phyloP scores from a whole-genome alignment of 92 coral and sea anemone species.

The Ricordea florida region DNA sequence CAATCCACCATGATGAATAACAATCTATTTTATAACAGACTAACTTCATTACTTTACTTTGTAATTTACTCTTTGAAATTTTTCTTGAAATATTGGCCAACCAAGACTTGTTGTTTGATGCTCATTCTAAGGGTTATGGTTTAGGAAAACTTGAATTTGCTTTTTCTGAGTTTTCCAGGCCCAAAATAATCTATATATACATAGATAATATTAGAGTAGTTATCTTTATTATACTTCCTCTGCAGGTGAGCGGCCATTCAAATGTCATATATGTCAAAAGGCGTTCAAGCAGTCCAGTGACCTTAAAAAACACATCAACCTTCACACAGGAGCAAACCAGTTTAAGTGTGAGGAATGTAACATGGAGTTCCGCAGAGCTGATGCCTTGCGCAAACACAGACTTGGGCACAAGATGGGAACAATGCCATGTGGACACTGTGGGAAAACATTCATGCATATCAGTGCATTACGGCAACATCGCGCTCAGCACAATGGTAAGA shows the following conservation, averaged over 20 bases:
- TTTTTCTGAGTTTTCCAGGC: no score
- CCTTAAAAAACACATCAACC: constrained; percentile 96
- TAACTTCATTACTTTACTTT: no score
- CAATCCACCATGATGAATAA: no score
- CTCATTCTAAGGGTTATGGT: no score
- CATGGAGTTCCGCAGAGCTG: constrained; percentile 96
- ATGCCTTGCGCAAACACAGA: constrained; percentile 94
- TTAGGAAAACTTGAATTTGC: no score
- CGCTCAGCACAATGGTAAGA: constrained; percentile 71
- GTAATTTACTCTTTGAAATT: no score
- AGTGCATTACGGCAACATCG: constrained; percentile 77
- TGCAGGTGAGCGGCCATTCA: constrained; percentile 93
- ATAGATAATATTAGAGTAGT: not conserved
- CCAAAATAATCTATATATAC: not conserved
- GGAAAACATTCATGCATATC: constrained; percentile 76
- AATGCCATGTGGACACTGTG: constrained; percentile 76
- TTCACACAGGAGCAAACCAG: constrained; percentile 97
- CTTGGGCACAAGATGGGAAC: constrained; percentile 86
- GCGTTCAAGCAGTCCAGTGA: constrained; percentile 99
- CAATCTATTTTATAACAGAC: no score
- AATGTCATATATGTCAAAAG: constrained; percentile 92
- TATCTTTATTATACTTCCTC: not conserved
- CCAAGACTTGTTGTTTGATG: no score
- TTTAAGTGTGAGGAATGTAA: constrained; percentile 95
- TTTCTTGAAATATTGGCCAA: no score